A percentile compares a stretch with the other conserved stretches of the same genome.
Conservation (phyloP, 2,888 invertebrate genomes). For the Drosophila borborema region DNA sequence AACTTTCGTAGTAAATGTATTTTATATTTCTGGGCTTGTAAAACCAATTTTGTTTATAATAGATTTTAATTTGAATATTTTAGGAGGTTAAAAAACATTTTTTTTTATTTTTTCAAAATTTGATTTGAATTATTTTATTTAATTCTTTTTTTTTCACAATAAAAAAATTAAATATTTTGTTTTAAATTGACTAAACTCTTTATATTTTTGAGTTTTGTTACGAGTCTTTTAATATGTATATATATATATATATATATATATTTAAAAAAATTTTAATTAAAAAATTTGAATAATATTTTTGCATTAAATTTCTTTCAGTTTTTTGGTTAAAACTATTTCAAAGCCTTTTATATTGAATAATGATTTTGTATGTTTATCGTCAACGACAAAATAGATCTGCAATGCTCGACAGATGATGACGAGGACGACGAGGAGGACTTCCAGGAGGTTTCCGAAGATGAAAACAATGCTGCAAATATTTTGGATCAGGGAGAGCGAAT, state of each 20-base stretch:
- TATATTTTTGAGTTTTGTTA: not conserved
- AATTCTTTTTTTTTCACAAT: too few species aligned
- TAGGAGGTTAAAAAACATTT: not conserved
- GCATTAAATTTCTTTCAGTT: slow-evolving; percentile 35
- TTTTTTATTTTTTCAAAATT: not conserved
- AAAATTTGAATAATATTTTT: not conserved
- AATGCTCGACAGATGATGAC: slow-evolving; percentile 90
- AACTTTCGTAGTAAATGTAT: not conserved
- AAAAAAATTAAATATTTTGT: not conserved
- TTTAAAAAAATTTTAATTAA: slow-evolving; percentile 7
- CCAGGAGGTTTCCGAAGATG: slow-evolving; percentile 87
- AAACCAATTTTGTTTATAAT: not conserved
- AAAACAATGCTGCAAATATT: slow-evolving; percentile 85
- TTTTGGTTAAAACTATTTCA: not conserved
- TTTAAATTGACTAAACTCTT: not conserved
- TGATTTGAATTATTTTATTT: too few species aligned
- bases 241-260: too few species aligned
- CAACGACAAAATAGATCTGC: slow-evolving; percentile 86
- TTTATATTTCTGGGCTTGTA: not conserved
- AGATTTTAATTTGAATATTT: not conserved
- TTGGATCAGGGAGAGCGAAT: slow-evolving; percentile 84
- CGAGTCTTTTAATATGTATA: not conserved
- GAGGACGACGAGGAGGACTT: slow-evolving; percentile 88
- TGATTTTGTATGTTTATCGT: not conserved
- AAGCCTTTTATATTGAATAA: slow-evolving; percentile 9